Evolutionary conservation across 2,888 invertebrate species (phyloP).

Genomic region (Thysanoteuthis rhombus): DNA sequence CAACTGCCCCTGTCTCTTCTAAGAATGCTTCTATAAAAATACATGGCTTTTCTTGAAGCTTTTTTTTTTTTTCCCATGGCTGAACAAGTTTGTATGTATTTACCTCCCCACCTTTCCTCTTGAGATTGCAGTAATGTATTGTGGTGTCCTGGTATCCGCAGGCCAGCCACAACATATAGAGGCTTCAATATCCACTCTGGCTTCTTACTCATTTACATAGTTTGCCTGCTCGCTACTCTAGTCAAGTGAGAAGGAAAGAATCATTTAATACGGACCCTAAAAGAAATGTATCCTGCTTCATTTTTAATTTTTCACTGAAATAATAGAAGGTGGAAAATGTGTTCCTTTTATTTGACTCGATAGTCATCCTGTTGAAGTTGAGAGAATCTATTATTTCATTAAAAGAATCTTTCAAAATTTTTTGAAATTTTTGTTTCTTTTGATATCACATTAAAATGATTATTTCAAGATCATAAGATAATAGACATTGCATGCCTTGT

Average conservation of each 20-base stretch:
- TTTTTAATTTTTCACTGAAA: background rate
- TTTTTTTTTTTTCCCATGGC: background rate
- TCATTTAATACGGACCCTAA: background rate
- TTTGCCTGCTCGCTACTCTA: background rate
- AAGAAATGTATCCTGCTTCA: background rate
- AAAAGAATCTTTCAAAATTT: no score
- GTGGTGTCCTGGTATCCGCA: background rate
- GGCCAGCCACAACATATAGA: background rate
- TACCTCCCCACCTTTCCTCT: background rate
- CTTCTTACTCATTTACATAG: background rate
- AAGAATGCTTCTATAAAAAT: background rate
- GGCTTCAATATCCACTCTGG: background rate
- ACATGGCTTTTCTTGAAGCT: background rate
- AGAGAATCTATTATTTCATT: no score
- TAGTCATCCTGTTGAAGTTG: no score
- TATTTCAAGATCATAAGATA: no score
- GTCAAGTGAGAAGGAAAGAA: background rate
- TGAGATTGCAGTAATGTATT: background rate
- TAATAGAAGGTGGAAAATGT: no score
- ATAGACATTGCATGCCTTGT: no score
- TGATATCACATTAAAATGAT: no score
- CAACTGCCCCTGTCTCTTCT: background rate
- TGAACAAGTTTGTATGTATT: background rate
- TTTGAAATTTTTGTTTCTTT: no score
- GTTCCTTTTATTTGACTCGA: no score